Conservation (phyloP, 2,888 invertebrate genomes). For the Melolontha melolontha region DNA sequence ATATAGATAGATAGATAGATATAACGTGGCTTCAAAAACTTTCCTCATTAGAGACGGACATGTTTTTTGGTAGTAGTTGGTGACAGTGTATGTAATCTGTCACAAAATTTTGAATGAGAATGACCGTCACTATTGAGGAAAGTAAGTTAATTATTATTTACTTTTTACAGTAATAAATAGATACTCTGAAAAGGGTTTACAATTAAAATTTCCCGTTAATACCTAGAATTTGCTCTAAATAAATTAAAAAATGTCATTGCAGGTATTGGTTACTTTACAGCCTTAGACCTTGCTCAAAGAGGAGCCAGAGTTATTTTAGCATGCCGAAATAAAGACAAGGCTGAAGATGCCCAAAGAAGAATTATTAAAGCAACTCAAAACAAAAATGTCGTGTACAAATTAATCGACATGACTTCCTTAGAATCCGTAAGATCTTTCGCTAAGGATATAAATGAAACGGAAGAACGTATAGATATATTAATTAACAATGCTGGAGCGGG, state of each 20-base stretch:
- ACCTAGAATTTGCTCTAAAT: no score
- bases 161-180: no score
- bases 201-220: no score
- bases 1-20: no score
- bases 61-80: no score
- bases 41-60: no score
- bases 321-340: constrained; percentile 62
- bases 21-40: no score
- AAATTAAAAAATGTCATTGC: constrained; percentile 54
- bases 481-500: constrained; percentile 75
- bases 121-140: no score
- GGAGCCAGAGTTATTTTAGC: constrained; percentile 69
- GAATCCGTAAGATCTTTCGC: constrained; percentile 72
- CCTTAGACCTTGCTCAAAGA: constrained; percentile 63
- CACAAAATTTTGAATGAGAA: no score
- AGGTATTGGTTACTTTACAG: constrained; percentile 64
- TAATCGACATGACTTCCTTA: constrained; percentile 69
- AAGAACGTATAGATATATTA: constrained; percentile 71
- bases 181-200: no score
- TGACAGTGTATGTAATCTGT: no score
- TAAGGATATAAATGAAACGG: constrained; percentile 67
- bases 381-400: constrained; percentile 60
- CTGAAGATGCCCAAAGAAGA: constrained; percentile 44
- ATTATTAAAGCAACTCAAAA: constrained; percentile 58
- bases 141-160: no score